Percentiles rank a stretch among this genome's conserved stretches.
Evolutionary conservation across 2,888 invertebrate species (phyloP).

Genomic region (Rhagonycha fulva): DNA sequence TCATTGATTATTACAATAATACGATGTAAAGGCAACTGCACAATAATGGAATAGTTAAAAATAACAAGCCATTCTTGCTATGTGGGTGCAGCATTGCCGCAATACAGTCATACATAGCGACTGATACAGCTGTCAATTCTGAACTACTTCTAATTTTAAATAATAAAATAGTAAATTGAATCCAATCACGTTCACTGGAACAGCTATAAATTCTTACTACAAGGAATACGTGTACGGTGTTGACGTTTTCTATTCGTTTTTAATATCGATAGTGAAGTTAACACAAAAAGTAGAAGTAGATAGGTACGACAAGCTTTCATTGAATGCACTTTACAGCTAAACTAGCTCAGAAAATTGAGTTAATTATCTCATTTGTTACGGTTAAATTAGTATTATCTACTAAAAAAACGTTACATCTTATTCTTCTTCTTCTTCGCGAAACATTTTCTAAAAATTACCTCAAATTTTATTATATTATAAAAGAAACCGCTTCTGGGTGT

Average conservation of each 20-base stretch:
- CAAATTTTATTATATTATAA: neutral
- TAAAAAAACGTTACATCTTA: neutral
- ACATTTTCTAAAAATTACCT: neutral
- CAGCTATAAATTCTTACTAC: conserved; percentile 19
- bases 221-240: conserved; percentile 19
- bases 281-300: conserved; percentile 24
- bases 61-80: conserved; percentile 35
- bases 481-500: neutral
- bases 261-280: conserved; percentile 10
- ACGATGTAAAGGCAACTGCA: conserved; percentile 1
- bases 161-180: conserved; percentile 38
- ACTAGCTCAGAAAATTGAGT: neutral
- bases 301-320: conserved; percentile 22
- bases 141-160: conserved; percentile 43
- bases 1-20: conserved; percentile 19
- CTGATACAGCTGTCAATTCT: conserved; percentile 36
- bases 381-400: neutral
- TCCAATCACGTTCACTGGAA: conserved; percentile 36
- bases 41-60: conserved; percentile 29
- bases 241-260: conserved; percentile 23
- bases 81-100: conserved; percentile 42
- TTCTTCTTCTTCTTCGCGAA: neutral
- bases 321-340: conserved; percentile 4
- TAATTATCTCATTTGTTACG: neutral
- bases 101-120: conserved; percentile 38